These are phyloP conservation scores for Sinocyclocheilus grahami DNA, from an alignment of 2,113 vertebrate species.

Conservation along the genomic window DNA sequence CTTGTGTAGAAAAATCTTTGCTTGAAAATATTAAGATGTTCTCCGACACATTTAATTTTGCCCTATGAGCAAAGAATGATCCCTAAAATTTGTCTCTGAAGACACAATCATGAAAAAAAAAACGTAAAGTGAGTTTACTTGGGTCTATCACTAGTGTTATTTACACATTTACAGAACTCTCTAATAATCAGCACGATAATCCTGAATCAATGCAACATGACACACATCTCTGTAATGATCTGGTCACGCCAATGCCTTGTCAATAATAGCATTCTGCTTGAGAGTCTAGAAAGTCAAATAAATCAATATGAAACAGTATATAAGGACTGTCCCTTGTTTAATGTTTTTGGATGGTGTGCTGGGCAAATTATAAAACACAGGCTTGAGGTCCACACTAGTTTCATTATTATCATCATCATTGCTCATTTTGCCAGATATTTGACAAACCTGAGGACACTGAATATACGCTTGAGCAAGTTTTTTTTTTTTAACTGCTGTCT, in stretches of 20 bases:
- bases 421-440: background rate
- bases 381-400: background rate
- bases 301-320: conserved; percentile 35
- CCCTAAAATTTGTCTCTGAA: background rate
- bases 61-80: background rate
- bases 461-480: background rate
- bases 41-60: background rate
- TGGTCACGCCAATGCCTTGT: background rate
- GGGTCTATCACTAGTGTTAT: background rate
- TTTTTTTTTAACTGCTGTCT: background rate
- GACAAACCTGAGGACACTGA: background rate
- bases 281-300: conserved; percentile 34
- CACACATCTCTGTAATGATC: conserved; percentile 35
- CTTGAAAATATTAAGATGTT: background rate
- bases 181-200: background rate
- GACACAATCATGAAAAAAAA: background rate
- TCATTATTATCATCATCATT: background rate
- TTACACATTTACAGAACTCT: conserved; percentile 15
- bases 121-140: background rate
- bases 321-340: background rate
- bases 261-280: background rate
- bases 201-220: background rate
- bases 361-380: background rate
- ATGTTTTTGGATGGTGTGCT: background rate
- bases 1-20: background rate